phyloP scores from a whole-genome alignment of 2,113 vertebrate species.

The Tychaedon coryphoeus region DNA sequence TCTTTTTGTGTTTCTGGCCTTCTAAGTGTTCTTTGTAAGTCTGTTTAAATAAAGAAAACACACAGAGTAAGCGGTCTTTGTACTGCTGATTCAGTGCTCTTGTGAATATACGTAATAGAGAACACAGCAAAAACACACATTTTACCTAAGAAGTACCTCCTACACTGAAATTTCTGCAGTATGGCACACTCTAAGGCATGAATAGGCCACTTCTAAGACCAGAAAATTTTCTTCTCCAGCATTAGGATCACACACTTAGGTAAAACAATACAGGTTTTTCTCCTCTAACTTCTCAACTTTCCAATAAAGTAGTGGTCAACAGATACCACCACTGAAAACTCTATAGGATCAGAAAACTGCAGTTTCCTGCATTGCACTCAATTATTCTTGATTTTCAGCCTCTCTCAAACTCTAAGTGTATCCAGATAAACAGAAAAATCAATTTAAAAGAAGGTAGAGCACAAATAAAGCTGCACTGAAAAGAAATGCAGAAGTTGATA shows the following conservation, averaged over 20 bases:
- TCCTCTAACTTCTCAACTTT: neutral
- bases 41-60: slow-evolving; percentile 74
- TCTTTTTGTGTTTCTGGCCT: slow-evolving; percentile 99
- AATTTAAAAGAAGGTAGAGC: neutral
- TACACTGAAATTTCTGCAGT: neutral
- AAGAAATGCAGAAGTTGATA: neutral
- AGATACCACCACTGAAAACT: neutral
- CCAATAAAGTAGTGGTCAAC: neutral
- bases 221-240: neutral
- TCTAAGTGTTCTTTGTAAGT: slow-evolving; percentile 98
- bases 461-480: neutral
- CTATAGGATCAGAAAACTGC: neutral
- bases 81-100: neutral
- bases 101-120: accelerated
- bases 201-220: neutral
- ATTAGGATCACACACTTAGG: neutral
- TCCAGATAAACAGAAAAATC: neutral
- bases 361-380: neutral
- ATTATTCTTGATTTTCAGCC: neutral
- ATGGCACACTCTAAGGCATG: neutral
- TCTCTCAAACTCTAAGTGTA: neutral
- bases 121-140: neutral
- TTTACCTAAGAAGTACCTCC: neutral
- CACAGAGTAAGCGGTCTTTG: neutral
- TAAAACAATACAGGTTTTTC: neutral